Conservation (phyloP, 2,888 invertebrate species). For the Entomobrya multifasciata region DNA sequence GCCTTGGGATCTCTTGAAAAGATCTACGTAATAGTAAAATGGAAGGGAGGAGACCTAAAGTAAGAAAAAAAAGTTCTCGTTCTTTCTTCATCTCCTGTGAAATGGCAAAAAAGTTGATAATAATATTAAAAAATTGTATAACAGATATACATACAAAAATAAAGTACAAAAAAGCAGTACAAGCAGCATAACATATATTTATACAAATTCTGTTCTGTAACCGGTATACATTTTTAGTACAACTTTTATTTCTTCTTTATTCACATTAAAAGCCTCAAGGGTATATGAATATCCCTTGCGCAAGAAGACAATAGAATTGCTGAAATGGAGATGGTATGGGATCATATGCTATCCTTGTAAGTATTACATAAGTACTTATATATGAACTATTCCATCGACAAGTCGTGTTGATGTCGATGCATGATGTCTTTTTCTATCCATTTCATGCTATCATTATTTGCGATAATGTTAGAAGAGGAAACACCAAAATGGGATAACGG, state of each 20-base stretch:
- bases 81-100: background rate
- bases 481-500: conserved; percentile 8
- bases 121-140: background rate
- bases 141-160: background rate
- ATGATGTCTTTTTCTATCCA: background rate
- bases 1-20: background rate
- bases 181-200: background rate
- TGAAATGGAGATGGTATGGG: background rate
- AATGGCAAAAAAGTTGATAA: conserved; percentile 46
- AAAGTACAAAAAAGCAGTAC: too few relatives aligned
- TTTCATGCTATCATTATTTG: conserved; percentile 37
- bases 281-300: conserved; percentile 47
- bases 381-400: too few relatives aligned
- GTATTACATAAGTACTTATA: background rate
- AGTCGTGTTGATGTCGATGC: background rate
- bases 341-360: background rate
- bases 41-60: background rate
- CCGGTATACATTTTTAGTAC: background rate
- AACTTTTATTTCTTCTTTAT: conserved; percentile 28
- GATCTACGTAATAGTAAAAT: background rate
- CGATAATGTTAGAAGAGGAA: conserved; percentile 26
- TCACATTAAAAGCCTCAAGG: conserved; percentile 57
- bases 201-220: background rate
- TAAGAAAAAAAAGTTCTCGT: background rate
- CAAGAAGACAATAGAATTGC: background rate